Conservation (phyloP, 2,888 invertebrate genomes). For the Gasteruption jaculator region DNA sequence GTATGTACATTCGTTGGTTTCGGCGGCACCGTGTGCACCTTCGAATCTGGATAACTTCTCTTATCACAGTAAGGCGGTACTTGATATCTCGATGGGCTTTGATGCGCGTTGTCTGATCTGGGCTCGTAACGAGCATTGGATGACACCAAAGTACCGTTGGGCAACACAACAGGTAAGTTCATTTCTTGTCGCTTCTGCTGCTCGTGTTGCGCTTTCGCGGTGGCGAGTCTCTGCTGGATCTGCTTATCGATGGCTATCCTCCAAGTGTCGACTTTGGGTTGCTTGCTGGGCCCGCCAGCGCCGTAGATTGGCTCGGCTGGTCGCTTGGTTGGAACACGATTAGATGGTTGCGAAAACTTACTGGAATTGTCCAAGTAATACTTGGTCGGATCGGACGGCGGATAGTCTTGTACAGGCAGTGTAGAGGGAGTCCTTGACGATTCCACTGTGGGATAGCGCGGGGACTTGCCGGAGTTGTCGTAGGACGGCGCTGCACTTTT, state of each 20-base stretch:
- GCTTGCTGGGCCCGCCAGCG: conserved; percentile 48
- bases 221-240: conserved; percentile 55
- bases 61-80: conserved; percentile 46
- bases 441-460: conserved; percentile 30
- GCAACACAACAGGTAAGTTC: conserved; percentile 30
- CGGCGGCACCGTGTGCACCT: conserved; percentile 26
- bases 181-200: conserved; percentile 40
- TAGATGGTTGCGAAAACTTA: conserved; percentile 25
- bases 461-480: conserved; percentile 24
- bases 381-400: conserved; percentile 34
- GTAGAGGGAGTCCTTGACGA: conserved; percentile 26
- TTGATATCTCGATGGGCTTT: conserved; percentile 31
- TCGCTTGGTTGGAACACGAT: conserved; percentile 44
- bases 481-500: conserved; percentile 21
- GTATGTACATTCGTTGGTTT: conserved; percentile 26
- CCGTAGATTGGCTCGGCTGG: conserved; percentile 40
- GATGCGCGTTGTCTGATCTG: conserved; percentile 30
- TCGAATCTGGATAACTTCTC: conserved; percentile 35
- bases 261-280: conserved; percentile 56
- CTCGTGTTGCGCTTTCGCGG: conserved; percentile 32
- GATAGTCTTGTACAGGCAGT: conserved; percentile 35
- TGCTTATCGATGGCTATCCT: conserved; percentile 56
- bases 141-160: conserved; percentile 35
- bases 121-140: conserved; percentile 33
- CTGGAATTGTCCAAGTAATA: conserved; percentile 33